These are phyloP conservation scores for Leucosticte australis DNA, from an alignment of 2,113 vertebrate species.

Conservation along the genomic window DNA sequence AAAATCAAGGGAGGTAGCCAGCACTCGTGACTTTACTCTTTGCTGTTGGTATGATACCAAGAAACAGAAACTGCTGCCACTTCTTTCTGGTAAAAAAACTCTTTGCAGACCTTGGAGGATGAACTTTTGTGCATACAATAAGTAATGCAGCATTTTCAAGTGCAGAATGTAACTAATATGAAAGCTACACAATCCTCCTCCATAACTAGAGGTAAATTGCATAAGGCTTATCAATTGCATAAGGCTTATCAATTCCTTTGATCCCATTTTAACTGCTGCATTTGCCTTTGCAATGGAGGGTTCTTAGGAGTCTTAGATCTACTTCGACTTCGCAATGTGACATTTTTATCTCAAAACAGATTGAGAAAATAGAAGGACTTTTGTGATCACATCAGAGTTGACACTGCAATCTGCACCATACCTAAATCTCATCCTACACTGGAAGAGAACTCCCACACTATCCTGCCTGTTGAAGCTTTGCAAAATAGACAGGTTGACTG, in stretches of 20 bases:
- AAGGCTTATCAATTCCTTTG: neutral
- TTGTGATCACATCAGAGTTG: neutral
- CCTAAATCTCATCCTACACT: neutral
- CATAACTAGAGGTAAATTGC: neutral
- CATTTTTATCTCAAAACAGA: neutral
- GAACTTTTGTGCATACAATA: neutral
- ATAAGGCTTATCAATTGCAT: neutral
- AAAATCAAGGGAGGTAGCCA: neutral
- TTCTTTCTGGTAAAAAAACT: neutral
- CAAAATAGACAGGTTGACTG: neutral
- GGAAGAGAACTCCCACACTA: neutral
- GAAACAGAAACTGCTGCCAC: neutral
- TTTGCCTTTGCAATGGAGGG: neutral
- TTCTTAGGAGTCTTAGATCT: neutral
- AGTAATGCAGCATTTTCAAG: slow-evolving; percentile 27
- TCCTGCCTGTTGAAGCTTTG: neutral
- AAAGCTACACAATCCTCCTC: neutral
- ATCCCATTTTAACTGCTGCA: neutral
- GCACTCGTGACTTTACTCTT: neutral
- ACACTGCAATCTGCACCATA: neutral
- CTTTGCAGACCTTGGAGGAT: neutral
- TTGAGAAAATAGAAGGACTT: neutral
- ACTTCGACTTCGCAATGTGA: neutral
- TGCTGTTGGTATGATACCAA: neutral
- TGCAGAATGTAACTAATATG: neutral